These are phyloP conservation scores for Rambutsinella grinnellia DNA, from an alignment of 2,888 invertebrate genomes.

Conservation along the genomic window DNA sequence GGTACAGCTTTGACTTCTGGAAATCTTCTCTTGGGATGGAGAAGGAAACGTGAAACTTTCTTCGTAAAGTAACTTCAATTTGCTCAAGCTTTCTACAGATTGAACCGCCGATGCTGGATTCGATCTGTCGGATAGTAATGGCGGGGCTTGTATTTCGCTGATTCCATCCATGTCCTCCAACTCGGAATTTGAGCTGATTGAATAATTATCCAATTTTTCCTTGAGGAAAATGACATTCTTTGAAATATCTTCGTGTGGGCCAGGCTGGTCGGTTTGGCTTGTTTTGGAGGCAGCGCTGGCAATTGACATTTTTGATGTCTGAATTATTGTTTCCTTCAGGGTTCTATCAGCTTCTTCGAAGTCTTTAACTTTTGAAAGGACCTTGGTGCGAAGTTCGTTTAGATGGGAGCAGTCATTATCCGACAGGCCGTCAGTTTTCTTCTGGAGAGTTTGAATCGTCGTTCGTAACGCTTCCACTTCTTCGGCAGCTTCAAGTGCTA, in stretches of 20 bases:
- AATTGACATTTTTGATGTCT: constrained; percentile 17
- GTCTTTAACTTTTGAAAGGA: constrained; percentile 52
- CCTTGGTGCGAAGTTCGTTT: constrained; percentile 44
- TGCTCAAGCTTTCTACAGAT: not conserved
- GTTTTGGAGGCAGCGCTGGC: constrained; percentile 15
- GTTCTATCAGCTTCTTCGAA: constrained; percentile 56
- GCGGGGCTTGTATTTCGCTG: not conserved
- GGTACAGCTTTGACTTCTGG: not conserved
- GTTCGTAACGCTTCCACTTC: constrained; percentile 56
- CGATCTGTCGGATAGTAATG: too few relatives aligned
- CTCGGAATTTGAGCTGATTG: constrained; percentile 16
- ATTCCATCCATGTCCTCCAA: not conserved
- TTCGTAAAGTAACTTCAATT: constrained; percentile 3
- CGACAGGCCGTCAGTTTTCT: constrained; percentile 37
- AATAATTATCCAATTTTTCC: constrained; percentile 7
- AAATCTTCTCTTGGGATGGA: not conserved
- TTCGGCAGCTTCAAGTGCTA: constrained; percentile 56
- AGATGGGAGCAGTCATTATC: constrained; percentile 41
- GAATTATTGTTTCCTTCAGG: constrained; percentile 27
- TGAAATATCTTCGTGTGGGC: not conserved
- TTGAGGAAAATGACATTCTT: constrained; percentile 20
- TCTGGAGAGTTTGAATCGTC: constrained; percentile 52
- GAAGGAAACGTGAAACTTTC: constrained; percentile 1
- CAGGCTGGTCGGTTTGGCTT: constrained; percentile 21
- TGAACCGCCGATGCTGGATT: not conserved